These are phyloP conservation scores for Hippocampus comes DNA, from an alignment of 2,113 vertebrate species.

Conservation along the genomic window DNA sequence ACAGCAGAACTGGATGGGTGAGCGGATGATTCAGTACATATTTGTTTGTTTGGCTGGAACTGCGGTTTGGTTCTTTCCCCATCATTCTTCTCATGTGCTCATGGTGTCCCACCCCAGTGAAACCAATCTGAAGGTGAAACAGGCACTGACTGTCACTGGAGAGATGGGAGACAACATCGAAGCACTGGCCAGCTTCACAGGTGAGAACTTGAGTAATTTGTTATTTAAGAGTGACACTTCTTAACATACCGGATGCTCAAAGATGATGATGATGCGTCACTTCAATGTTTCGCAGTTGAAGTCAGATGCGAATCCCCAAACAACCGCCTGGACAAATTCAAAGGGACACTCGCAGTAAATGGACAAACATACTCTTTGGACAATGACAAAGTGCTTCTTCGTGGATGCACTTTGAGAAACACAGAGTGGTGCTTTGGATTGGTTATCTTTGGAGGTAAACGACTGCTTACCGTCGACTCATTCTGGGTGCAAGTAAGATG, in stretches of 20 bases:
- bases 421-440: constrained; percentile 95
- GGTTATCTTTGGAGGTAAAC: constrained; percentile 86
- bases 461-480: neutral
- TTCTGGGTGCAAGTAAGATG: neutral
- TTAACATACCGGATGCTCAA: neutral
- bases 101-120: constrained; percentile 70
- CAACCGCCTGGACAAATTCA: constrained; percentile 88
- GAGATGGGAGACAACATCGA: constrained; percentile 77
- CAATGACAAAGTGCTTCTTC: constrained; percentile 86
- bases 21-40: constrained; percentile 36
- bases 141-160: constrained; percentile 83
- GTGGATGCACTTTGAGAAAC: constrained; percentile 90
- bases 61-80: neutral
- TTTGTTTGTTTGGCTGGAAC: neutral
- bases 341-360: constrained; percentile 76
- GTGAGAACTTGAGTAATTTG: constrained; percentile 64
- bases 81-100: neutral
- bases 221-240: neutral
- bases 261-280: neutral
- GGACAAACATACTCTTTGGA: constrained; percentile 77
- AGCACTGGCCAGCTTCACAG: constrained; percentile 78
- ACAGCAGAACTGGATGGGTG: constrained; percentile 93
- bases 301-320: constrained; percentile 87
- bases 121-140: constrained; percentile 96
- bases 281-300: constrained; percentile 72